Base-by-base conservation (phyloP, 2,888 invertebrate genomes). In the Schrankia costaestrigalis region DNA sequence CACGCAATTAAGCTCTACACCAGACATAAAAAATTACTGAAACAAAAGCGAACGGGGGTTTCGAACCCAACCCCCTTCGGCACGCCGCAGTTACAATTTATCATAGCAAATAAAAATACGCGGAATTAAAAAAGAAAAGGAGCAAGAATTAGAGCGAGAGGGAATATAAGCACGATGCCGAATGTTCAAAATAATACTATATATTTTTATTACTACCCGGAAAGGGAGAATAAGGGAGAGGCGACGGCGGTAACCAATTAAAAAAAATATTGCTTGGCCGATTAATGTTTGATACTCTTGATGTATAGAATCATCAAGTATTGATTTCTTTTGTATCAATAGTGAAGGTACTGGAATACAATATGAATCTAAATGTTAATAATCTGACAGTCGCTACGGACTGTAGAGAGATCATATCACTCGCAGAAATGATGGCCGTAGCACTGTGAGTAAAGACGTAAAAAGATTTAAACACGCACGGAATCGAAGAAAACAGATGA, bases 51-150 rank as follows among this genome's bases (percentile, higher is more conserved):
- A 71, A 68, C 63, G 51, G 70, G 59, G 69, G 65, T 49, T 39
- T 40, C 51, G 26, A 46, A 48, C 60, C 56, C 64, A 61, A 59
- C 48, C 60, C 61, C 56, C 45, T 26, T 37, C 50, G 38, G 47
- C 63, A 69, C 72, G 56, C 71, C 72, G 74, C 79, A 68, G 79
- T 78, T 77, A 84, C 85, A 84, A 87, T 87, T 86, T 86, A 87
- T 87, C 86, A 87, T 86, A 83, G 78, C 81, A 81, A 87, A 86
- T 86, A 86, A 85, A 86, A 86, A 85, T 84, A 84, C 79, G 73
- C 72, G 65, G 78, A 83, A 85, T 83, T 84, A 84, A 86, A n/a
- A n/a, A 86, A 86, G 82, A 80, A 84, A 81, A 83, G 76, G 71
- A 84, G 67, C 74, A 80, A 79, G 82, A 78, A 76, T 67, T 67